A percentile compares a stretch with the other conserved stretches of the same genome.
Evolutionary conservation across 1,140 invertebrate genomes (phyloP).

Genomic region (Thaumatotibia leucotreta): DNA sequence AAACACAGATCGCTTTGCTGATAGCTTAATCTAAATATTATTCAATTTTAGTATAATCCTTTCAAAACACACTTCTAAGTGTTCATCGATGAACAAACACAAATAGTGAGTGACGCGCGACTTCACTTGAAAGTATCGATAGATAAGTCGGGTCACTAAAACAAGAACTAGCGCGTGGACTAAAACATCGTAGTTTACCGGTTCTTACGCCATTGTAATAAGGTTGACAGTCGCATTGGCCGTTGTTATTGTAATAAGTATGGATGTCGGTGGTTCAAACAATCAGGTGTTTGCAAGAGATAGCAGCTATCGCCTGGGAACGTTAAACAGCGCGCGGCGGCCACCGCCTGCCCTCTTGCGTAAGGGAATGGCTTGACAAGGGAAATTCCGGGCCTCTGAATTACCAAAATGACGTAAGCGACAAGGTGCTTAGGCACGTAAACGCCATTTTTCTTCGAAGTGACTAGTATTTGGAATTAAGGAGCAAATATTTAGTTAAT

Average conservation of each 20-base stretch:
- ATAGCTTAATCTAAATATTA: background rate
- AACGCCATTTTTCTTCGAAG: background rate
- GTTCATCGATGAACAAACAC: constrained; percentile 45
- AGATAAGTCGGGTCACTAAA: constrained; percentile 54
- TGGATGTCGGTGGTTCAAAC: constrained; percentile 56
- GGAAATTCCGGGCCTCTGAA: constrained; percentile 41
- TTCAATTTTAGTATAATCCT: background rate
- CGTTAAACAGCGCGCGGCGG: constrained; percentile 58
- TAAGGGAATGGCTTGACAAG: constrained; percentile 37
- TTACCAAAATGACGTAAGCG: background rate
- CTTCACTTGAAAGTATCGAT: constrained; percentile 56
- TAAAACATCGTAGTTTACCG: background rate
- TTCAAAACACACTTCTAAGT: constrained; percentile 21
- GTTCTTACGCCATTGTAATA: constrained; percentile 10
- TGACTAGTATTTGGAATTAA: background rate
- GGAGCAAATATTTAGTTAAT: background rate
- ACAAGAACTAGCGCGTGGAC: constrained; percentile 19
- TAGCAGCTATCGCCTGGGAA: constrained; percentile 69
- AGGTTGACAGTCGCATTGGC: constrained; percentile 19
- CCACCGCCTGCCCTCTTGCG: constrained; percentile 51
- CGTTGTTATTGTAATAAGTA: constrained; percentile 10
- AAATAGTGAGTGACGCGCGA: constrained; percentile 56
- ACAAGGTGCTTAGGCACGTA: background rate
- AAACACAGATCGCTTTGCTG: background rate
- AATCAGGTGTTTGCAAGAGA: constrained; percentile 66